Evolutionary conservation across 2,113 vertebrate genomes (phyloP), one percentile per base, ranked within the genome.

Genomic region (Platycercus adscitus): DNA sequence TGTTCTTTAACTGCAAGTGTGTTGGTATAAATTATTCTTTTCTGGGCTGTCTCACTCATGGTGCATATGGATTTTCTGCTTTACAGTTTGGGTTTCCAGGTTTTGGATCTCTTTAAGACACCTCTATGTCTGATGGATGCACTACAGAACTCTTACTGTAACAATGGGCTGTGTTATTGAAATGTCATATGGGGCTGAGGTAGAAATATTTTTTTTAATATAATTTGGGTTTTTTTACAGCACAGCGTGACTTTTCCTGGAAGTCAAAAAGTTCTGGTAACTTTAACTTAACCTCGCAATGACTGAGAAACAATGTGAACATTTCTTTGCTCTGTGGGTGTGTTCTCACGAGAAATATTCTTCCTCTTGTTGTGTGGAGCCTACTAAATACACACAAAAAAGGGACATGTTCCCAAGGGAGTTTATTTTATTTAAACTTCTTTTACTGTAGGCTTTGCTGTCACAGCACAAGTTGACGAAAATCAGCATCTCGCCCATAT

Each of bases 401-500:
- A 33, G 7, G 23, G 24, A 81, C 35, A 41, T 29, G 7, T 63
- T 70, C 26, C 49, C 1, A 1, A 46, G 26, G 64, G 89, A 28
- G 4, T 47, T 35, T 65, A 14, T 60, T 35, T 82, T 14, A 81
- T 50, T 76, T 80, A 77, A 49, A 82, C 25, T 8, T 39, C 49
- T 95, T 68, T 85, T 50, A 28, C 19, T 64, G 26, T 73, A 99
- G 99, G 99, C 26, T 99, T 99, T 95, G 99, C 99, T 17, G 98
- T 99, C 28, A 99, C 98, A 4, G 99, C 99, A 11, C 98, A 99
- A 95, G 98, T 98, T 63, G 98, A 99, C 35, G 95, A 97, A 55
- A 98, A 96, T 49, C 98, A 97, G 61, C 98, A 97, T 61, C 97
- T 98, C 84, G 98, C 98, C 79, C 97, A 97, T 82, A 98, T 99